Evolutionary conservation across 1,140 invertebrate genomes (phyloP).

Genomic region (Micrasema minimum): DNA sequence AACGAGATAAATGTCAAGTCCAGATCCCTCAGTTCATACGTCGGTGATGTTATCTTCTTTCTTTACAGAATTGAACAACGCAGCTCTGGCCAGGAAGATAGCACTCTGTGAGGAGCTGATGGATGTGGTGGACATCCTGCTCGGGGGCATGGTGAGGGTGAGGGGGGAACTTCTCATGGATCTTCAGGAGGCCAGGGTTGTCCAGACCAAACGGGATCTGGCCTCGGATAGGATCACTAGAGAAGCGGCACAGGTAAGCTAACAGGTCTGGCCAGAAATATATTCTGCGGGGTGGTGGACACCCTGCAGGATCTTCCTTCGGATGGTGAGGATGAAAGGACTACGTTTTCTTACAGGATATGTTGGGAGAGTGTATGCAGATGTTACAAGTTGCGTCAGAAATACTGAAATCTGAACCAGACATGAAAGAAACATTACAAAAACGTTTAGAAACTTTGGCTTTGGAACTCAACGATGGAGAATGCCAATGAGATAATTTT

Average conservation of each 20-base stretch:
- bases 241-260: constrained; percentile 64
- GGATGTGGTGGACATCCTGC: constrained; percentile 70
- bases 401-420: constrained; percentile 68
- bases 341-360: constrained; percentile 61
- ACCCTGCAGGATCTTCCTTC: no score
- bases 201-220: constrained; percentile 67
- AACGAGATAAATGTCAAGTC: no score
- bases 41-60: constrained; percentile 17
- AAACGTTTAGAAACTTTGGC: constrained; percentile 62
- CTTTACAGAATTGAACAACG: constrained; percentile 69
- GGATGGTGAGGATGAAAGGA: no score
- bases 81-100: constrained; percentile 70
- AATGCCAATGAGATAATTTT: background rate
- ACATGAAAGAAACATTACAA: constrained; percentile 67
- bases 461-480: constrained; percentile 57
- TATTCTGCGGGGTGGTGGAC: no score
- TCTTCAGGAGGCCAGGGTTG: constrained; percentile 69
- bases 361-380: constrained; percentile 65
- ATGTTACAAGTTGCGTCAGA: constrained; percentile 68
- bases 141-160: constrained; percentile 72
- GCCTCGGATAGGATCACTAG: constrained; percentile 66
- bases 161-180: constrained; percentile 73
- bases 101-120: constrained; percentile 74
- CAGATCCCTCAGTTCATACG: no score
- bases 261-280: no score